These are phyloP conservation scores for Phaonia tiefii DNA, from an alignment of 2,888 invertebrate species.

Conservation along the genomic window DNA sequence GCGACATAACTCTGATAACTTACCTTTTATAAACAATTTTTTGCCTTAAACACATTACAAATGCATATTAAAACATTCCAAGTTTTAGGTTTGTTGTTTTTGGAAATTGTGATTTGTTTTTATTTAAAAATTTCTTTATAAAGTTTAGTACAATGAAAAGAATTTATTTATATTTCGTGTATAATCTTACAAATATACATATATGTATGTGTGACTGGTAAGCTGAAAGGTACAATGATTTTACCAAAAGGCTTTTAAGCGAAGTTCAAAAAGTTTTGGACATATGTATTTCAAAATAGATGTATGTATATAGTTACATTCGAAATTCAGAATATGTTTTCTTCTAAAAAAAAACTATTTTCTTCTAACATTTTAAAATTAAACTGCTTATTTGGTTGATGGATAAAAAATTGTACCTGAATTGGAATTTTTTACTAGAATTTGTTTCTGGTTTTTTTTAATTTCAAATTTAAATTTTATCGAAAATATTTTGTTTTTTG, in stretches of 20 bases:
- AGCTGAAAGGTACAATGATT: not conserved
- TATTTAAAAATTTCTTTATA: conserved; percentile 35
- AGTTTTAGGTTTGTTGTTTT: conserved; percentile 57
- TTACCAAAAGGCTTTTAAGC: too few relatives aligned
- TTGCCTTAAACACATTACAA: conserved; percentile 32
- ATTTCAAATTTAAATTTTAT: conserved; percentile 39
- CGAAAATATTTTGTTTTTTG: conserved; percentile 20
- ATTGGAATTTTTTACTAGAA: not conserved
- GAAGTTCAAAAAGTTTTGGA: too few relatives aligned
- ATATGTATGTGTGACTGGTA: not conserved
- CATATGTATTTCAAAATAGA: too few relatives aligned
- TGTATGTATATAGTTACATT: too few relatives aligned
- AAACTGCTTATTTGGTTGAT: too few relatives aligned
- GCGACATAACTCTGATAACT: too few relatives aligned
- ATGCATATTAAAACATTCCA: conserved; percentile 29
- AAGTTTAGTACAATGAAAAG: conserved; percentile 27
- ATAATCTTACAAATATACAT: conserved; percentile 14
- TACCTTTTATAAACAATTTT: not conserved
- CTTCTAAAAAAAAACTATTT: too few relatives aligned
- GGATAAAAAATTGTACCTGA: not conserved
- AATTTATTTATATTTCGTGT: not conserved
- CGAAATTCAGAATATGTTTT: too few relatives aligned
- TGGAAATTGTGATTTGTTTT: conserved; percentile 55
- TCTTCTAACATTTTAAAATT: too few relatives aligned
- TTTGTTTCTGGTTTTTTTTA: conserved; percentile 40